Evolutionary conservation across 2,888 invertebrate species (phyloP), one percentile per base, ranked within the genome.

Genomic region (Amblyteles armatorius): DNA sequence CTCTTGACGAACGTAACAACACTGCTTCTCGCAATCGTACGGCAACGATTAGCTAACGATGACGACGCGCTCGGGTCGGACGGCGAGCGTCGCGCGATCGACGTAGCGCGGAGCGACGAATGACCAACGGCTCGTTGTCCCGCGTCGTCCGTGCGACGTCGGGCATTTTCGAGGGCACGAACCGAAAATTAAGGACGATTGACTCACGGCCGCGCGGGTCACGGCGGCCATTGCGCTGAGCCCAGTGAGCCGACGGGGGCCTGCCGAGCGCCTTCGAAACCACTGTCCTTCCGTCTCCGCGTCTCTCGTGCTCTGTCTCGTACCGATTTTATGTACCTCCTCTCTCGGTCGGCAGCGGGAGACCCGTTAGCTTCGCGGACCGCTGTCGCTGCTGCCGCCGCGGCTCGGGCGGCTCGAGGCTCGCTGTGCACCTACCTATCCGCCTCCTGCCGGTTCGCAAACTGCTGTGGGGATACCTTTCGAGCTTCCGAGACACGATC

Each of bases 191-290:
- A 89, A 89, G 86, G 86, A 89, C 88, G 88, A 89, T 91, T 90
- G 91, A 90, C 90, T 89, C 88, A 87, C 82, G 82, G 79, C 76
- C 81, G 83, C 78, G 88, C 88, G 85, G 89, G 88, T 91, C 90
- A 90, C 90, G 90, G 91, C 92, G 88, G 92, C 92, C 92, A 92
- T 92, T 91, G 90, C 89, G 89, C 86, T 88, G 86, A 57, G 57
- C 57, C 69, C 80, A 83, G 73, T 67, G 67, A 26, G 71, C 57
- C 65, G 52, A 52, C n/a, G 65, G 29, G 76, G 26, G 55, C 29
- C 44, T 71, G 48, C 63, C 50, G 74, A 50, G 48, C 33, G 44
- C 19, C 22, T 22, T 48, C 29, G 33, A 33, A 33, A 63, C 33
- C 29, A 16, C 63, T 26, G 48, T 33, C 52, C 9, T 33, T n/a